Evolutionary conservation across 2,113 vertebrate genomes (phyloP).

Genomic region (Maccullochella peelii): DNA sequence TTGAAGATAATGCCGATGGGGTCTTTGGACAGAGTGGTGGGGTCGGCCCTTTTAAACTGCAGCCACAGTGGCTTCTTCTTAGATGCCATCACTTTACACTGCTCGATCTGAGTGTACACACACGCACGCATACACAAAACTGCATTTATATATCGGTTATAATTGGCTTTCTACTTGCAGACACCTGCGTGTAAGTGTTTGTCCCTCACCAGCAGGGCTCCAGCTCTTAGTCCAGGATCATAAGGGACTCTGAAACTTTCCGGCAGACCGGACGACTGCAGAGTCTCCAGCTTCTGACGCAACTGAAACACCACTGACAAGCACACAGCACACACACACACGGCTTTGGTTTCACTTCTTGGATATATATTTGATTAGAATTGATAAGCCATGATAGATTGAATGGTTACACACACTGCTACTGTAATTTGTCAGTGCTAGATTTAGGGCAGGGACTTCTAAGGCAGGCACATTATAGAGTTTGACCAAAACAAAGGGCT

Average conservation of each 20-base stretch:
- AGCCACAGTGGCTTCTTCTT: constrained; percentile 99
- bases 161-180: not conserved
- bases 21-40: constrained; percentile 93
- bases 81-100: constrained; percentile 99
- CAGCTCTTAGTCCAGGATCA: constrained; percentile 95
- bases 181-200: not conserved
- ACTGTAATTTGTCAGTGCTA: no score
- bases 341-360: not conserved
- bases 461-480: not conserved
- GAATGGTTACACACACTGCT: not conserved
- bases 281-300: constrained; percentile 94
- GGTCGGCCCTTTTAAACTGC: constrained; percentile 95
- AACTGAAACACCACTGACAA: constrained; percentile 91
- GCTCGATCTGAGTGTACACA: constrained; percentile 88
- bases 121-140: not conserved
- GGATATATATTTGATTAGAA: not conserved
- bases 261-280: constrained; percentile 91
- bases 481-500: not conserved
- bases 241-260: constrained; percentile 94
- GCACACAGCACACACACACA: constrained; percentile 19
- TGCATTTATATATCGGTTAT: not conserved
- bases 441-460: not conserved
- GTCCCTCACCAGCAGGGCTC: constrained; percentile 89
- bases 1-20: constrained; percentile 99
- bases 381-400: not conserved